Percentiles rank a stretch among this genome's conserved stretches.
Conservation (phyloP, 2,888 invertebrate species). For the Sceliomorpha sp. region DNA sequence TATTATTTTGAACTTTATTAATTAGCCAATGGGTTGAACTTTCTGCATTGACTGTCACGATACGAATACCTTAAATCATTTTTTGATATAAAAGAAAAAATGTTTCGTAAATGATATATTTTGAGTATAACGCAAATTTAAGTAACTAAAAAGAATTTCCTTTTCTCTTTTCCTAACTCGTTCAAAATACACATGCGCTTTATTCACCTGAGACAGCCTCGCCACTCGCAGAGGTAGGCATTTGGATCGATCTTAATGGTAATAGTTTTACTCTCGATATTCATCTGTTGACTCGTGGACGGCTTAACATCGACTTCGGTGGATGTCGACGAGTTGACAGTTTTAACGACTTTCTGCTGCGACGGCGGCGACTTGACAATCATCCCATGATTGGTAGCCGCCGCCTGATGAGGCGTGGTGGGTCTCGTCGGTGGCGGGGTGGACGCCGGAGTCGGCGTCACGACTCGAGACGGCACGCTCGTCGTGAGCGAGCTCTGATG, state of each 20-base stretch:
- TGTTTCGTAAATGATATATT: too few species aligned
- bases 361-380: slow-evolving; percentile 20
- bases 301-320: slow-evolving; percentile 64
- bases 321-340: slow-evolving; percentile 69
- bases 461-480: slow-evolving; percentile 74
- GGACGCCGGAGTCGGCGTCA: slow-evolving; percentile 75
- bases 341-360: slow-evolving; percentile 66
- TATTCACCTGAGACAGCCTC: slow-evolving; percentile 87
- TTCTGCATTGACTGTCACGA: too few species aligned
- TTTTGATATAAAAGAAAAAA: too few species aligned
- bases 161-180: too few species aligned
- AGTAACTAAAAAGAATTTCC: too few species aligned
- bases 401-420: slow-evolving; percentile 80
- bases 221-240: slow-evolving; percentile 92
- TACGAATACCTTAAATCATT: too few species aligned
- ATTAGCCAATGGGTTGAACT: too few species aligned
- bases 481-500: slow-evolving; percentile 70
- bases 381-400: slow-evolving; percentile 79
- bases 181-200: too few species aligned
- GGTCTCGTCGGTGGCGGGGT: slow-evolving; percentile 80
- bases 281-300: slow-evolving; percentile 63
- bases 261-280: slow-evolving; percentile 73
- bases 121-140: too few species aligned
- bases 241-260: slow-evolving; percentile 78
- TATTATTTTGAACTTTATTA: too few species aligned